Percentiles rank a stretch among this genome's conserved stretches.
phyloP scores from a whole-genome alignment of 2,888 invertebrate genomes.

The Branchellion lobata region DNA sequence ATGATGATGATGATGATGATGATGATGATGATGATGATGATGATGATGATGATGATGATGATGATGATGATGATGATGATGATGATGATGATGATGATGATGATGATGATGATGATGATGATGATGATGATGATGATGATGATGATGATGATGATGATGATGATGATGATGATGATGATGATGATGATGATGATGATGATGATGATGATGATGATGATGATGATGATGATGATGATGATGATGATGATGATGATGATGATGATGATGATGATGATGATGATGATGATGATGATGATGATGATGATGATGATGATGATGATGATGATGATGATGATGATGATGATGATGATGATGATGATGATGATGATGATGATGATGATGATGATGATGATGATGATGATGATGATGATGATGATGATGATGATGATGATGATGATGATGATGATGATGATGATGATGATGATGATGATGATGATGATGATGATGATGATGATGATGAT shows the following conservation, averaged over 20 bases:
- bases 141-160: neutral
- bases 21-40: too few species aligned
- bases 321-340: neutral
- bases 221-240: slow-evolving; percentile 16
- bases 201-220: neutral
- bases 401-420: neutral
- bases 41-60: too few species aligned
- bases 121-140: neutral
- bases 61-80: too few species aligned
- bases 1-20: too few species aligned
- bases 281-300: neutral
- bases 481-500: neutral
- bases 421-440: slow-evolving; percentile 8
- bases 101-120: neutral
- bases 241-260: neutral
- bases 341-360: neutral
- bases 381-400: neutral
- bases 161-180: slow-evolving; percentile 20
- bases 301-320: slow-evolving; percentile 16
- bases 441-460: slow-evolving; percentile 11
- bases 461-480: neutral
- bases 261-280: neutral
- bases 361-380: slow-evolving; percentile 19
- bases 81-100: too few species aligned
- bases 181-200: neutral